Evolutionary conservation across 2,113 vertebrate genomes (phyloP).

Genomic region (Promerops cafer): DNA sequence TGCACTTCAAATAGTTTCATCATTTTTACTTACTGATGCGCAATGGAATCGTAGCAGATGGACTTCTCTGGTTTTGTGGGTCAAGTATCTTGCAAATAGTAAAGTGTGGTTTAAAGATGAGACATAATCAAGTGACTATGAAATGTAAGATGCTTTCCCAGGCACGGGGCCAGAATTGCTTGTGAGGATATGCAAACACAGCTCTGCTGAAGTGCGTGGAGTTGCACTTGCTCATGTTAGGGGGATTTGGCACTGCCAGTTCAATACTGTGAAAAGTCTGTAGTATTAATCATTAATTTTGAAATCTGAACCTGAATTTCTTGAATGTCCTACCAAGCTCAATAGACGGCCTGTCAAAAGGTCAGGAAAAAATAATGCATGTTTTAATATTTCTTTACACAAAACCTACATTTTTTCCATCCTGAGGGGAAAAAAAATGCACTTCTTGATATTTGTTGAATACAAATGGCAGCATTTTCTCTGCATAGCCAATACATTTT

Average conservation of each 20-base stretch:
- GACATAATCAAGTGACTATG: conserved; percentile 59
- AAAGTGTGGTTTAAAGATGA: conserved; percentile 47
- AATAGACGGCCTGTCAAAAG: not conserved
- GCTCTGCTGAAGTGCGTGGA: not conserved
- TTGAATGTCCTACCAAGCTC: not conserved
- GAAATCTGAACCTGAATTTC: not conserved
- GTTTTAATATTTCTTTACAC: not conserved
- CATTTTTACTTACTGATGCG: not conserved
- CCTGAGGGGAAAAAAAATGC: not conserved
- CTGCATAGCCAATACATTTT: not conserved
- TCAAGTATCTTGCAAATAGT: conserved; percentile 54
- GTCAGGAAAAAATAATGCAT: not conserved
- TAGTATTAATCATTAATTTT: not conserved
- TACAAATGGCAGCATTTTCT: not conserved
- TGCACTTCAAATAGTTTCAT: not conserved
- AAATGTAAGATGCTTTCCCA: conserved; percentile 45
- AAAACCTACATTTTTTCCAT: not conserved
- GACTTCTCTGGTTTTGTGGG: conserved; percentile 7
- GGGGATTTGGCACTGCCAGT: not conserved
- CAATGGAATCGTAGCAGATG: not conserved
- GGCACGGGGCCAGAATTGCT: not conserved
- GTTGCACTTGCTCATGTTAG: not conserved
- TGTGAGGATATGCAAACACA: not conserved
- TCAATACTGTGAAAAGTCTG: not conserved
- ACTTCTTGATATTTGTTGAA: not conserved